These are phyloP conservation scores for Liodrosophila aerea DNA, from an alignment of 2,888 invertebrate species.

Conservation along the genomic window DNA sequence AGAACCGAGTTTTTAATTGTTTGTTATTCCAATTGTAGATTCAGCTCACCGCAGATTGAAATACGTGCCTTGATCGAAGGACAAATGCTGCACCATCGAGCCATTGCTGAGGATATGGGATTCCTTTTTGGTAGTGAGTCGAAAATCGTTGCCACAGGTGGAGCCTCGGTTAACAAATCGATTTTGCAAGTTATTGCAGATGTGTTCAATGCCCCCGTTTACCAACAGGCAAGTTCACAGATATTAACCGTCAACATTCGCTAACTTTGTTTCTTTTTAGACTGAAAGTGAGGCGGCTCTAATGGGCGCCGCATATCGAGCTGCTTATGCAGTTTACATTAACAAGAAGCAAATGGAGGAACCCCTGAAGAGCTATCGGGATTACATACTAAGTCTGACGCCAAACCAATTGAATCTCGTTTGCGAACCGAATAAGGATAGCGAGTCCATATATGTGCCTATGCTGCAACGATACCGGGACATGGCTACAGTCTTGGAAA, in stretches of 20 bases:
- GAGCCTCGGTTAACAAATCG: slow-evolving; percentile 92
- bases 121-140: slow-evolving; percentile 86
- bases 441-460: slow-evolving; percentile 88
- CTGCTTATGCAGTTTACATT: slow-evolving; percentile 85
- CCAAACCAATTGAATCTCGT: slow-evolving; percentile 83
- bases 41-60: slow-evolving; percentile 87
- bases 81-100: slow-evolving; percentile 92
- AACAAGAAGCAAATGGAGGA: slow-evolving; percentile 48
- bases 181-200: slow-evolving; percentile 95
- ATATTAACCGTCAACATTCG: background rate
- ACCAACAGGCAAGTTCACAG: slow-evolving; percentile 86
- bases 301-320: slow-evolving; percentile 91
- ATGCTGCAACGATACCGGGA: slow-evolving; percentile 88
- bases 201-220: slow-evolving; percentile 95
- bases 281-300: slow-evolving; percentile 93
- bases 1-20: background rate
- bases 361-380: slow-evolving; percentile 66
- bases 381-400: slow-evolving; percentile 78
- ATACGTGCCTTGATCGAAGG: slow-evolving; percentile 96
- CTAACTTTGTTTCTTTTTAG: slow-evolving; percentile 79
- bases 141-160: slow-evolving; percentile 95
- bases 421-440: slow-evolving; percentile 89
- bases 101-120: slow-evolving; percentile 92
- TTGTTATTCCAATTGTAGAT: slow-evolving; percentile 54
- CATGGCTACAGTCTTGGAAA: slow-evolving; percentile 81